Percentiles rank a stretch among this genome's conserved stretches.
Evolutionary conservation across 2,888 invertebrate genomes (phyloP).

Genomic region (Tetropium fuscum): DNA sequence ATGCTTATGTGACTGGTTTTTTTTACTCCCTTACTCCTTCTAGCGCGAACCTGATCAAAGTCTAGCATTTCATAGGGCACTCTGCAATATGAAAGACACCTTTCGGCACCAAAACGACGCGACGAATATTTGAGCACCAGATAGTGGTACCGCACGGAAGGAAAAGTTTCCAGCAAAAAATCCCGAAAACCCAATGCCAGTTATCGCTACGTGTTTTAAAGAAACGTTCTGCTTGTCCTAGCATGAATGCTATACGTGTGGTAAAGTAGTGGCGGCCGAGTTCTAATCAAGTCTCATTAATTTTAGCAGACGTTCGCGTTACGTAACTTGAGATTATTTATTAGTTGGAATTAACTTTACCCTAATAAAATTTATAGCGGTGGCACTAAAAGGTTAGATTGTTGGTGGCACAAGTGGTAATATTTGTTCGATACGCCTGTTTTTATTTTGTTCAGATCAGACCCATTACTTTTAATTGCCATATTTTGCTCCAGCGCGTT

Average conservation of each 20-base stretch:
- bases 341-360: constrained; percentile 32
- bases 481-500: constrained; percentile 3
- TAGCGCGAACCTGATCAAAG: too few relatives aligned
- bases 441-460: not conserved
- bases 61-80: too few relatives aligned
- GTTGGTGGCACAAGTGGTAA: constrained; percentile 6
- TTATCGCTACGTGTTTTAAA: constrained; percentile 1
- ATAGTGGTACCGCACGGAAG: too few relatives aligned
- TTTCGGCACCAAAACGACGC: too few relatives aligned
- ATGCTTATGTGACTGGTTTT: too few relatives aligned
- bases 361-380: constrained; percentile 11
- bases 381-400: not conserved
- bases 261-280: constrained; percentile 14
- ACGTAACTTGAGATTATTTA: constrained; percentile 32
- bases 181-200: not conserved
- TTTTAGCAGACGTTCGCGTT: constrained; percentile 18
- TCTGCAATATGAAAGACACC: too few relatives aligned
- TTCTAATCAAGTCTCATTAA: constrained; percentile 29
- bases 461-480: not conserved
- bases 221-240: constrained; percentile 26
- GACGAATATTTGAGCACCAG: too few relatives aligned
- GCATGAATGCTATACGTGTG: constrained; percentile 16
- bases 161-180: too few relatives aligned
- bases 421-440: not conserved
- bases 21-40: too few relatives aligned